Evolutionary conservation across 2,113 vertebrate genomes (phyloP), one percentile per base, ranked within the genome.

Genomic region (Eurystomus gularis): DNA sequence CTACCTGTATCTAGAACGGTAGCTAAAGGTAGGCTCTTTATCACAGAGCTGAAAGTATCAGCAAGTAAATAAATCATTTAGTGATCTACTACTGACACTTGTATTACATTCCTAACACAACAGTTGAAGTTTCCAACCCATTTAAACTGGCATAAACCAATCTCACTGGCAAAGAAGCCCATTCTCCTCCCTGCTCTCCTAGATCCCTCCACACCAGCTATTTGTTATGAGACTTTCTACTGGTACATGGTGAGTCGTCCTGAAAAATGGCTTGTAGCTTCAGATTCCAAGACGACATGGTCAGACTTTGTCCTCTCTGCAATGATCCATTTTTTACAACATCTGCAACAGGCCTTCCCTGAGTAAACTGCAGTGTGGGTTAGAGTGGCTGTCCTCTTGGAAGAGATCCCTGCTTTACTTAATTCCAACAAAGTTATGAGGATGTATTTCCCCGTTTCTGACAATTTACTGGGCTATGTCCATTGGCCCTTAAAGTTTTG

Each of bases 181-280:
- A 13, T 57, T 54, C 39, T 88, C 13, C 40, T 61, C 9, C 4
- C 31, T 46, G 26, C 17, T 46, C 10, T 61, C n/a, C 64, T 17
- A 8, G 20, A 35, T 39, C 25, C 44, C 26, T 33, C 26, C 10
- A 15, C 2, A 1, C 10, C 40, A 57, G 17, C 0, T 35, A 9
- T 40, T 52, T 37, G 4, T 42, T 35, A 13, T 4, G 19, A 33
- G 6, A 40, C 7, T n/a, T 82, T 35, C 46, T 58, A 23, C 35
- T 42, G 1, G 2, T 40, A 60, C 17, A 6, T 0, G 0, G 13
- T 5, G 14, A 75, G 28, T 31, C 37, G 15, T 33, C 39, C 52
- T 55, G 57, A 28, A 5, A 69, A 80, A 11, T 20, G 14, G 4
- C 37, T 31, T n/a, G 13, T 11, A 65, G 44, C 21, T 80, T 33